Percentiles rank a stretch among this genome's conserved stretches.
Evolutionary conservation across 2,797 vertebrate species (phyloP).

Genomic region (Emys orbicularis): DNA sequence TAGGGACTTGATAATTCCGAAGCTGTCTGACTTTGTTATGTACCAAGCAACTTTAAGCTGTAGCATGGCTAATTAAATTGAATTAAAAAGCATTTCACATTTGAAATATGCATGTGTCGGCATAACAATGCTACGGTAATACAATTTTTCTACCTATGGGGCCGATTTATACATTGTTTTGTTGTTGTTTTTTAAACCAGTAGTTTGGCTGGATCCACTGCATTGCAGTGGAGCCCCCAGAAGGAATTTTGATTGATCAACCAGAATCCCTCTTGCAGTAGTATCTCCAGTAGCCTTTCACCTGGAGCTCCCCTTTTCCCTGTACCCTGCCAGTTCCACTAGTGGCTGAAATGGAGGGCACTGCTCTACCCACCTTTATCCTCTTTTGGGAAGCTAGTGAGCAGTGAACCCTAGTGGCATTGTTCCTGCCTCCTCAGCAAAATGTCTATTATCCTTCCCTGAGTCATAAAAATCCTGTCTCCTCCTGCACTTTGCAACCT

Average conservation of each 20-base stretch:
- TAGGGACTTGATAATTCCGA: slow-evolving; percentile 25
- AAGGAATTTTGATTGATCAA: rapidly evolving
- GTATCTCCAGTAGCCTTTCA: not conserved
- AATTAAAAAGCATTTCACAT: slow-evolving; percentile 45
- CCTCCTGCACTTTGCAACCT: not conserved
- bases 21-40: not conserved
- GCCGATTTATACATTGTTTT: not conserved
- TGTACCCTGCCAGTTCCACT: not conserved
- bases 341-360: not conserved
- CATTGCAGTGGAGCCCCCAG: not conserved
- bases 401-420: not conserved
- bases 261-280: not conserved
- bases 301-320: rapidly evolving
- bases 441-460: not conserved
- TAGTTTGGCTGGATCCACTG: not conserved
- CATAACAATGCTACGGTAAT: not conserved
- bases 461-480: not conserved
- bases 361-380: not conserved
- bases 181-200: not conserved
- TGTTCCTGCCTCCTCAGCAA: not conserved
- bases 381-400: not conserved
- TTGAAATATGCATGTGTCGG: slow-evolving; percentile 34
- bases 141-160: not conserved
- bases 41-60: slow-evolving; percentile 27
- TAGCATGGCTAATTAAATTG: slow-evolving; percentile 33